Conservation (phyloP, 1,140 invertebrate genomes). For the Leptoteleia sp. region DNA sequence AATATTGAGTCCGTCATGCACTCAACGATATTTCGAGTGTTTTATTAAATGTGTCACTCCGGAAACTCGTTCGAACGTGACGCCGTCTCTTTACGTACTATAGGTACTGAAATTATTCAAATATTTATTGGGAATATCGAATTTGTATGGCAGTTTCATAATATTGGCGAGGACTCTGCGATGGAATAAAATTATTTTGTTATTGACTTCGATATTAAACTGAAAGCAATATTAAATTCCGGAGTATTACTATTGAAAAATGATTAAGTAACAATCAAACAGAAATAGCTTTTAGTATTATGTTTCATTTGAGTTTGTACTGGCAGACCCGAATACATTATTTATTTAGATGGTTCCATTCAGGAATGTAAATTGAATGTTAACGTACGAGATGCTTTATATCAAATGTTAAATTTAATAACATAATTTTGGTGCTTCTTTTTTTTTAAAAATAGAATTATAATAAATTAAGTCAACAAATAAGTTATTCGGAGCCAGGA, state of each 20-base stretch:
- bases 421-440: no score
- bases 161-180: slow-evolving; percentile 17
- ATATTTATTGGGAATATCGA: slow-evolving; percentile 57
- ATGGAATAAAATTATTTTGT: slow-evolving; percentile 49
- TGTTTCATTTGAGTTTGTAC: no score
- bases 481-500: slow-evolving; percentile 12
- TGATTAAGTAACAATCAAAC: slow-evolving; percentile 9
- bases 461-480: no score
- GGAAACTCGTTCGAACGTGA: slow-evolving; percentile 31
- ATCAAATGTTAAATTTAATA: no score
- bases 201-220: slow-evolving; percentile 42
- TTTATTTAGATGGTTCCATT: no score
- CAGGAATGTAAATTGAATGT: no score
- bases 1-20: no score
- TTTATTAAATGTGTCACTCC: slow-evolving; percentile 47
- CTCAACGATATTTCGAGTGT: slow-evolving; percentile 16
- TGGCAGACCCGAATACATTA: no score
- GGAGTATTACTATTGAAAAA: slow-evolving; percentile 20
- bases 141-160: slow-evolving; percentile 49
- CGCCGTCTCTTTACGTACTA: slow-evolving; percentile 40
- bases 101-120: slow-evolving; percentile 60
- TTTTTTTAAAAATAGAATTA: no score
- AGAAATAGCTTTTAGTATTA: background rate
- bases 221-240: background rate
- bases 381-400: no score